Evolutionary conservation across 2,888 invertebrate species (phyloP).

Genomic region (Halocaridina rubra): DNA sequence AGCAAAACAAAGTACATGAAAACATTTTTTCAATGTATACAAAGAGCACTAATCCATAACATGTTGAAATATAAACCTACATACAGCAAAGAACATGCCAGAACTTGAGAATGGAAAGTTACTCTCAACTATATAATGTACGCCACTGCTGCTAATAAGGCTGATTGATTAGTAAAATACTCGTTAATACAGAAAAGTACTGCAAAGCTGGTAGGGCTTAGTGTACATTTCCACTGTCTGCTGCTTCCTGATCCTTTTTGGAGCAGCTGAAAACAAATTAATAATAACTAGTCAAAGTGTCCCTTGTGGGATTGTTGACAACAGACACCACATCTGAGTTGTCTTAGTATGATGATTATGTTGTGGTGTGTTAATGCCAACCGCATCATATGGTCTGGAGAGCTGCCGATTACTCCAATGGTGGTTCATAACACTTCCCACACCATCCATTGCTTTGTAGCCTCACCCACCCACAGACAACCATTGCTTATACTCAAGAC

Average conservation of each 20-base stretch:
- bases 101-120: too few species aligned
- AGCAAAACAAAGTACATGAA: too few species aligned
- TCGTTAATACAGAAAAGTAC: conserved; percentile 22
- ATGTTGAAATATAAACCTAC: too few species aligned
- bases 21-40: too few species aligned
- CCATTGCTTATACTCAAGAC: conserved; percentile 60
- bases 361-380: conserved; percentile 43
- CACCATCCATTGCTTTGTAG: conserved; percentile 52
- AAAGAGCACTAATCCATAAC: too few species aligned
- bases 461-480: conserved; percentile 55
- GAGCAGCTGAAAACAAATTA: conserved; percentile 48
- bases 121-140: too few species aligned
- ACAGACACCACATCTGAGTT: not conserved
- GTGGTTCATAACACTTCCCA: conserved; percentile 17
- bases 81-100: too few species aligned
- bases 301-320: not conserved
- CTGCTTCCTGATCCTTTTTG: conserved; percentile 36
- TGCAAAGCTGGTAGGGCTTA: conserved; percentile 32
- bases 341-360: conserved; percentile 44
- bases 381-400: conserved; percentile 20
- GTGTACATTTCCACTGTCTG: conserved; percentile 40
- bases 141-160: not conserved
- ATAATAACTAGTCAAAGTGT: conserved; percentile 9
- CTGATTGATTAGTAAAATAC: too few species aligned
- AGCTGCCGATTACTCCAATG: not conserved